Base-by-base conservation (phyloP, 2,888 invertebrate species). In the Epistrophe eligans region DNA sequence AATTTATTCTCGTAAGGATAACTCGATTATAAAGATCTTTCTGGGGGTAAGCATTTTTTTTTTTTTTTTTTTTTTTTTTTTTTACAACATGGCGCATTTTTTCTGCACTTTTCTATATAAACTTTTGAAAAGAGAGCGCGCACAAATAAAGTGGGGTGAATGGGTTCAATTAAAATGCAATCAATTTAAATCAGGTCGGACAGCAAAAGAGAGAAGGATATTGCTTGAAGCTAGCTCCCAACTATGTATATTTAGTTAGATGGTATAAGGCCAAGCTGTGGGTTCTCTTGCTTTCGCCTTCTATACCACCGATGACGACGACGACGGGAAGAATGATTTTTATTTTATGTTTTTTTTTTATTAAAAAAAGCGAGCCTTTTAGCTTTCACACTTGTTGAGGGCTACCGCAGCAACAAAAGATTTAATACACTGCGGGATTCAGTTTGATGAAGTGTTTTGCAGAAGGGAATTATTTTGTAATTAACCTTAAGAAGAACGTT, bases 111-210 rank as follows among this genome's bases (percentile, higher is more conserved):
- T 52, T 38, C 52, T 58, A 76, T 58, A 77, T 76, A 64, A 82
- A 66, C 70, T 72, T 74, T 45, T 19, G 11, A 60, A 74, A 55
- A 45, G 45, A 24, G n/a, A 24, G 13, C 24, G 24, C 24, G 24
- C 13, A n/a, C 50, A 15, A n/a, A 24, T 24, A 24, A 38, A 43
- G 76, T n/a, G 17, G 38, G 62, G 45, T 38, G 71, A 45, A 58
- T 24, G 58, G 67, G 72, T 79, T 87, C 87, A 87, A 87, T 87
- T 87, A 87, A 87, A 87, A 83, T 87, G 83, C 87, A 87, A 87
- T 87, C 83, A 87, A 87, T 83, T 83, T 87, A 83, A 87, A 79
- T 87, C 87, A 87, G 83, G 76, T 79, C 79, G 62, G 83, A 72
- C 74, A 79, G 79, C 40, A 62, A 19, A 32, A 35, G 40, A 19